Base-by-base conservation (phyloP, 2,797 vertebrate species). In the Falco berigora region DNA sequence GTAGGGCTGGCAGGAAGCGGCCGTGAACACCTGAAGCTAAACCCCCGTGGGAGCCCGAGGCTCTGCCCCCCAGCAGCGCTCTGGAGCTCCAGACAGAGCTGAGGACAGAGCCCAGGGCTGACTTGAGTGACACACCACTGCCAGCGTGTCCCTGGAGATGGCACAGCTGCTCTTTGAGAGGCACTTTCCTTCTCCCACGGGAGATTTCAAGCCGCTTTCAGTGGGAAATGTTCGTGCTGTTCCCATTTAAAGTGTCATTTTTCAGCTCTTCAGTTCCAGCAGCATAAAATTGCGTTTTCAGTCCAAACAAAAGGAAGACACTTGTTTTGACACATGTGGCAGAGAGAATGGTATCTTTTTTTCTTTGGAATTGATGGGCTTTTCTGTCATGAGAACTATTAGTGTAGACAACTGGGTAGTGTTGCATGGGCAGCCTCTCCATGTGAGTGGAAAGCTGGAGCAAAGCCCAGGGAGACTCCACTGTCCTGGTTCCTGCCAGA, bases 401-500 rank as follows among this genome's bases (percentile, higher is more conserved):
- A 15, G 49, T 27, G 47, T 19, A 62, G 64, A 10, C 40, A 32
- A 5, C 7, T 2, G 81, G 58, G 42, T 34, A 38, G 46, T 0
- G 1, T 0, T 53, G 66, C 14, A 8, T 0, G 82, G 69, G 59
- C 82, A 22, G 52, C 46, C 80, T 72, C 34, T 56, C 63, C 38
- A 17, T 0, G 4, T 28, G 93, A 69, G 77, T 1, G 1, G 23
- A 34, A 6, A 63, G 85, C 78, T 56, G 89, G 46, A 72, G 58
- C 1, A 0, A 13, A 55, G 77, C 56, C 36, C 0, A 0, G 22
- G 77, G 78, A 36, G 38, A 2, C 15, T 36, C 68, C 0, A 1
- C 11, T 50, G 17, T 66, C 46, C 59, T 13, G 67, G 21, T 16
- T 75, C 56, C 3, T 5, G 1, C 14, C 47, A 11, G 91, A 90